phyloP scores from a whole-genome alignment of 2,797 vertebrate species.

The Anguilla megastoma region DNA sequence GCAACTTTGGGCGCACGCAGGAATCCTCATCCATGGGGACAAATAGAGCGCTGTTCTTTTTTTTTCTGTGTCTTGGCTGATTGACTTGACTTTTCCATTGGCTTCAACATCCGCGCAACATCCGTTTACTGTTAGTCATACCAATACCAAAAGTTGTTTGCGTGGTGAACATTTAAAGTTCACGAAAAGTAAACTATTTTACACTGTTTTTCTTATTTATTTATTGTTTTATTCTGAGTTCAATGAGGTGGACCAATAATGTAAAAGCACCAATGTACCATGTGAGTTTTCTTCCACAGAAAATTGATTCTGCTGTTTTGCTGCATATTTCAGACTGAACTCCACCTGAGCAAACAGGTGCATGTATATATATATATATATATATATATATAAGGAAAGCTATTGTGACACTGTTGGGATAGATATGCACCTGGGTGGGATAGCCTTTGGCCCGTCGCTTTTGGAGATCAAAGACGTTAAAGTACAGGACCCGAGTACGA shows the following conservation, averaged over 20 bases:
- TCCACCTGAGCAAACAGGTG: neutral
- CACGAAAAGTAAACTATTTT: slow-evolving; percentile 38
- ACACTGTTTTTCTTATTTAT: slow-evolving; percentile 13
- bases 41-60: slow-evolving; percentile 38
- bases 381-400: neutral
- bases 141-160: slow-evolving; percentile 46
- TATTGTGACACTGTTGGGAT: neutral
- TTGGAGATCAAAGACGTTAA: slow-evolving; percentile 32
- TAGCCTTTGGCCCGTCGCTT: neutral
- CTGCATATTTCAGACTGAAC: neutral
- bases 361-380: neutral
- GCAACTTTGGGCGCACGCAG: slow-evolving; percentile 28
- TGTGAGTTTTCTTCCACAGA: neutral
- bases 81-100: slow-evolving; percentile 49
- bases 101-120: slow-evolving; percentile 41
- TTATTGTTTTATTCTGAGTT: too few species aligned
- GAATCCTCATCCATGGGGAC: slow-evolving; percentile 43
- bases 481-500: neutral
- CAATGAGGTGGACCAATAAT: neutral
- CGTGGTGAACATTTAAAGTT: slow-evolving; percentile 38
- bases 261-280: neutral
- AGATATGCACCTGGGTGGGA: neutral
- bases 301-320: neutral
- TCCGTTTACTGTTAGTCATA: slow-evolving; percentile 41
- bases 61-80: slow-evolving; percentile 23